These are phyloP conservation scores for rat (Rattus norvegicus) DNA, from an alignment of 2,113 vertebrate genomes.

Conservation along the genomic window GRCr8 NC_086032.1:82861501-82862000, in stretches of 20 bases:
- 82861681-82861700: not conserved
- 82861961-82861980: not conserved
- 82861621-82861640: not conserved
- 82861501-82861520: not conserved
- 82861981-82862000: not conserved
- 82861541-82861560: not conserved
- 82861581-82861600: not conserved
- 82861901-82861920: not conserved
- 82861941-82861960: not conserved
- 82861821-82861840: not conserved
- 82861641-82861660: not conserved
- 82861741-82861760: not conserved
- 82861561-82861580: not conserved
- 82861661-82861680: not conserved
- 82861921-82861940: not conserved
- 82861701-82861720: not conserved
- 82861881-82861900: not conserved
- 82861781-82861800: too few relatives aligned
- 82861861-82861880: not conserved
- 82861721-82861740: not conserved
- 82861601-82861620: not conserved
- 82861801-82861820: not conserved
- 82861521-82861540: not conserved
- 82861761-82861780: too few relatives aligned
- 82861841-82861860: not conserved